Base-by-base conservation (phyloP, 1,140 invertebrate genomes). In the Samia ricini region DNA sequence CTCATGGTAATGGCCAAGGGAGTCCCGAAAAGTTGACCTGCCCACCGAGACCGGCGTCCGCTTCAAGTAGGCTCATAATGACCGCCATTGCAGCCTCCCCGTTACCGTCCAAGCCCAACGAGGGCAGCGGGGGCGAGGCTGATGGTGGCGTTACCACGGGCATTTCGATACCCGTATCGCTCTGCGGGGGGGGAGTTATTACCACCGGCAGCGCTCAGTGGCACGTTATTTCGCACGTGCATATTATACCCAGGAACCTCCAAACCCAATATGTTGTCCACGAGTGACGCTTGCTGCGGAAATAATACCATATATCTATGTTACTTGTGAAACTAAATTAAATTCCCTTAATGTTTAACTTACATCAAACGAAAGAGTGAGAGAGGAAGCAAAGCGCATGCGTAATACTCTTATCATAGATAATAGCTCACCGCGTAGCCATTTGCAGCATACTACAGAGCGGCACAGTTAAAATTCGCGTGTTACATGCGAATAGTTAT, bases 31-130 rank as follows among this genome's bases (percentile, higher is more conserved):
- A 97, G 86, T 98, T 96, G 10, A 97, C 95, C 1, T 96, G 91
- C 3, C 92, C 91, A 0, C 92, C 92, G 23, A 93, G 79, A 0
- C 92, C 92, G 0, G 92, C 92, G 85, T 96, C 95, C 2, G 95
- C 96, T 89, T 98, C 96, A 29, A 98, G 89, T 15, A 98, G 91
- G 86, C 95, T 97, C 96, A 98, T 97, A 64, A 98, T 97, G 24
- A 98, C 96, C 5, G 97, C 96, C 95, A 98, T 97, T 1, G 96
- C 96, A 19, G 96, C 96, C 75, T 98, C 96, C 72, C 97, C 96
- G 76, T 97, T 97, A 10, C 95, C 95, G 76, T 97, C 95, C 24
- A 92, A 92, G 0, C 92, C 88, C 5, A 85, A 76, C 12, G 72
- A 63, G 0, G 76, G 74, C 12, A 79, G 69, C 7, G 79, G 79